A percentile compares a stretch with the other conserved stretches of the same genome.
These are phyloP conservation scores for Patiria miniata DNA, from an alignment of 35 echinoderm and acorn worm species.

Conservation along the genomic window DNA sequence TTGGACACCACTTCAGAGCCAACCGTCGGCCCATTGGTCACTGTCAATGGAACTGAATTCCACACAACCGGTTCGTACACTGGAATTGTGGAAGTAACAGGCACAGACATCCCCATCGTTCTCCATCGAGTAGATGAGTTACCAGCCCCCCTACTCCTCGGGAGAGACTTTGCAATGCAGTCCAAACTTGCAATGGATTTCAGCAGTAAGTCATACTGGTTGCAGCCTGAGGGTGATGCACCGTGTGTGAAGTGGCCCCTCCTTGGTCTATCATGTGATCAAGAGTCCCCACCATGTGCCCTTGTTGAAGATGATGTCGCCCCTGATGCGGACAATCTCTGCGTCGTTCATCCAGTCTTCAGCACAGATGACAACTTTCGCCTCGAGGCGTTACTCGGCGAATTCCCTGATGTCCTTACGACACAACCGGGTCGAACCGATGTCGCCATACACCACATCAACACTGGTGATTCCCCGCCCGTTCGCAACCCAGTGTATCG, in stretches of 20 bases:
- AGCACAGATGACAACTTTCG: background rate
- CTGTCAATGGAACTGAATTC: background rate
- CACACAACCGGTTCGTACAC: background rate
- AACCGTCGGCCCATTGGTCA: background rate
- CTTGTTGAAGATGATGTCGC: background rate
- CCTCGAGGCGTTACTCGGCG: background rate
- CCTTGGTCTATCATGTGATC: background rate
- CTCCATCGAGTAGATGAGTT: constrained; percentile 9
- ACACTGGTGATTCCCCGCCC: constrained; percentile 37
- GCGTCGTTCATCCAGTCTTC: background rate
- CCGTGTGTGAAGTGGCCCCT: constrained; percentile 45
- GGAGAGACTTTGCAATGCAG: constrained; percentile 27
- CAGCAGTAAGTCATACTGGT: constrained; percentile 27
- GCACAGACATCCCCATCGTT: background rate
- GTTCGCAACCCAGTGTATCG: constrained; percentile 40
- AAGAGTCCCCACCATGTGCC: background rate
- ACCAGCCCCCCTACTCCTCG: constrained; percentile 40
- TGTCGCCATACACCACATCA: constrained; percentile 39
- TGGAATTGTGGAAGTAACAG: constrained; percentile 21
- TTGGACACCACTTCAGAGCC: too few species aligned
- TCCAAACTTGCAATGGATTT: constrained; percentile 47
- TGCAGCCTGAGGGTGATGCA: constrained; percentile 18
- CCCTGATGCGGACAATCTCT: background rate
- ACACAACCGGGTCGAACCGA: constrained; percentile 55
- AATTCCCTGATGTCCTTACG: constrained; percentile 30